Evolutionary conservation across 2,113 vertebrate species (phyloP).

Genomic region (Dendrocopos noguchii): DNA sequence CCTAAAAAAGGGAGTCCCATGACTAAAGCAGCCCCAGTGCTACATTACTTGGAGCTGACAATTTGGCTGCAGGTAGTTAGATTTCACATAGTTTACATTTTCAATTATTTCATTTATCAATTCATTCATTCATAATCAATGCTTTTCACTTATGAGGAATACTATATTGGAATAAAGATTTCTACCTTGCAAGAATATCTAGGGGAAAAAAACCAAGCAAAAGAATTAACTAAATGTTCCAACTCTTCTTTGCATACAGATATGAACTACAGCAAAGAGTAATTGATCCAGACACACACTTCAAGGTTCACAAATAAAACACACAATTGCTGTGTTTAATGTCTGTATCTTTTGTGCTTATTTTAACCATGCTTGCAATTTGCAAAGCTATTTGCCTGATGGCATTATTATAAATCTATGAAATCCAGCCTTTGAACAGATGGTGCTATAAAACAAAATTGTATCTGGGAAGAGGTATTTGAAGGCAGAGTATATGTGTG

Average conservation of each 20-base stretch:
- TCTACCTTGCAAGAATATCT: conserved; percentile 43
- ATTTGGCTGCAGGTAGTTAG: conserved; percentile 57
- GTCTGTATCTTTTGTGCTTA: conserved; percentile 52
- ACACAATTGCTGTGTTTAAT: conserved; percentile 15
- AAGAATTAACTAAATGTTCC: conserved; percentile 56
- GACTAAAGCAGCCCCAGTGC: conserved; percentile 31
- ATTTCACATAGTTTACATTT: conserved; percentile 60
- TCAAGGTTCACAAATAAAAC: neutral
- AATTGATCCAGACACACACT: conserved; percentile 42
- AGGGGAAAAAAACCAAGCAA: conserved; percentile 58
- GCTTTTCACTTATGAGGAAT: conserved; percentile 50
- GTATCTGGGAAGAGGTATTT: conserved; percentile 53
- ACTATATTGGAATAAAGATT: conserved; percentile 32
- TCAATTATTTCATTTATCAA: conserved; percentile 56
- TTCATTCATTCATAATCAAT: conserved; percentile 37
- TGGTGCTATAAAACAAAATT: conserved; percentile 57
- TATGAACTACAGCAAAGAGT: conserved; percentile 29
- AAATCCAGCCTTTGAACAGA: conserved; percentile 76
- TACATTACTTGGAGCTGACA: conserved; percentile 1
- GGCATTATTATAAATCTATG: conserved; percentile 69
- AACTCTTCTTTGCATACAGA: conserved; percentile 44
- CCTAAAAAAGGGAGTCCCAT: neutral
- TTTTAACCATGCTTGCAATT: conserved; percentile 67
- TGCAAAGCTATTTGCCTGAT: conserved; percentile 66
- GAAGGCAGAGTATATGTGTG: conserved; percentile 59